Base-by-base conservation (phyloP, 2,797 vertebrate species). In the Chaetophractus vellerosus region DNA sequence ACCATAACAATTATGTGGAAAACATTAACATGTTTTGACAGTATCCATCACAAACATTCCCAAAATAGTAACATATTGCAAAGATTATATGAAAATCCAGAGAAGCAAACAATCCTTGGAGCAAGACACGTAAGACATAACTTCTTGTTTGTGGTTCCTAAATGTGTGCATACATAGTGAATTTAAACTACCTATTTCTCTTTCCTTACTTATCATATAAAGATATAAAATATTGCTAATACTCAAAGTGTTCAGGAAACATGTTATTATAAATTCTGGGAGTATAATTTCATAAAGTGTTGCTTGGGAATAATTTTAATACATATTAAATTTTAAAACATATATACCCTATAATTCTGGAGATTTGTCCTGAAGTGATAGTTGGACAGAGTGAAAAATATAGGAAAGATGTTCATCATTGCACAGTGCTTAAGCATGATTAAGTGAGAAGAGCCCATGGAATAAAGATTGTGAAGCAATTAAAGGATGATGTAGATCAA, bases 241-340 rank as follows among this genome's bases (percentile, higher is more conserved):
- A 61, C 36, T 86, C 24, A 59, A 23, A 76, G 5, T 26, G 6
- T 71, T 79, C 36, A 3, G 7, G 8, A 86, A 52, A 41, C 15
- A 52, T 5, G 66, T 75, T 81, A 74, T 75, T 81, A 74, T 84
- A 75, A 91, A 75, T 83, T 83, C 26, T 74, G n/a, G 72, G 75
- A 80, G 52, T 81, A 24, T 71, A 80, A 86, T 14, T 38, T 74
- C 24, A 74, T 80, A 48, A 1, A 76, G 11, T 19, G 48, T 80
- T 86, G 90, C n/a, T 31, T 74, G 48, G 36, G 66, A 64, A 86
- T 61, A 57, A 38, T 48, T 59, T 48, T 86, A n/a, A 28, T 80
- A 74, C 45, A 38, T 74, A 64, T 26, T 50, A 66, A 86, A 28
- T 7, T 57, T 90, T n/a, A 57, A 91, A 94, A 86, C 72, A 4